Base-by-base conservation (phyloP, 2,113 vertebrate species). In the Pluvialis apricaria region DNA sequence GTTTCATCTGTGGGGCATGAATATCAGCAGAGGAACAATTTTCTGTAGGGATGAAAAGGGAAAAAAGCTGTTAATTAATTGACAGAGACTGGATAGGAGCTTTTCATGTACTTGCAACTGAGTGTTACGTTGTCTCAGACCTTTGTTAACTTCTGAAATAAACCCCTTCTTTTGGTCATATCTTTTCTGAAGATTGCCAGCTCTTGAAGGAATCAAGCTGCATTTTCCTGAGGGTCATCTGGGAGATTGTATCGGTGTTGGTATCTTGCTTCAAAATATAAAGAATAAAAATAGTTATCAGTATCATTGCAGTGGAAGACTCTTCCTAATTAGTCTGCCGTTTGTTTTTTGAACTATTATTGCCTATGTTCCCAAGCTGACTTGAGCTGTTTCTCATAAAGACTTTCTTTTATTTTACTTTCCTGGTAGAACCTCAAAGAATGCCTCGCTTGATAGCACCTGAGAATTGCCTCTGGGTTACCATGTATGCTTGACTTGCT, bases 241-340 rank as follows among this genome's bases (percentile, higher is more conserved):
- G 36, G 10, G 11, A 86, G 34, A 25, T 11, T 55, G 2, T 32
- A 8, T 0, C 1, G 1, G 6, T 47, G 8, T 70, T 28, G 21
- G 25, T 78, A 32, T 12, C 34, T 79, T 38, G 10, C 42, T 76
- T 95, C 32, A 47, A 64, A 88, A 90, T 72, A 12, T 38, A 13
- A 64, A 80, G 22, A 62, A 51, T 49, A 54, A 32, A 42, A 73
- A 29, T 25, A 82, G 14, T 34, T 65, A 36, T 28, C 29, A 44
- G 12, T 20, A 55, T 58, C 21, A 11, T 7, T 90, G 29, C 26
- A 31, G 18, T 49, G 14, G 9, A 36, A 15, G 77, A 17, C n/a
- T 44, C 34, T 61, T 62, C 16, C 38, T 40, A 40, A 31, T 66
- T 61, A 62, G 19, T 34, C 34, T 83, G 10, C 6, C 47, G 12